Evolutionary conservation across 1,140 invertebrate genomes (phyloP), one percentile per base, ranked within the genome.

Genomic region (Rhyzopertha dominica): DNA sequence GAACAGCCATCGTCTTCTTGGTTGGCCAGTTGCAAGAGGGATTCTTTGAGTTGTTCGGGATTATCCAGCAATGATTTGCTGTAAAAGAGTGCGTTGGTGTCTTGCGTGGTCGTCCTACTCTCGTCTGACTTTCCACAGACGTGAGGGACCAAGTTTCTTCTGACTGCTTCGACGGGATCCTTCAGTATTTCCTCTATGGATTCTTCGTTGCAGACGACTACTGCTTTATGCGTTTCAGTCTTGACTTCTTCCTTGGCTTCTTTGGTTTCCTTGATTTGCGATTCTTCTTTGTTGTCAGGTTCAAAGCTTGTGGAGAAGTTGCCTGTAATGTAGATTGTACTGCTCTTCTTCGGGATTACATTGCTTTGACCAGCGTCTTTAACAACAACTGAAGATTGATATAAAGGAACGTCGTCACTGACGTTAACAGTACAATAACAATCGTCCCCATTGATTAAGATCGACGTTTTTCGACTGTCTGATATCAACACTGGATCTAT

Each of bases 381-480:
- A 17, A 81, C 78, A 22, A 80, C 77, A 24, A 82, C 80, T 1
- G 80, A 82, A 12, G 79, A 81, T 47, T 81, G 76, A 63, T 82
- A 81, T 24, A 80, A 66, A 8, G 78, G 76, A 9, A 74, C 73
- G 43, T 77, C 70, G 43, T 76, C 76, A 22, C 71, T 74, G 1
- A 78, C 75, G 54, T 79, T 80, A 59, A 80, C 74, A 3, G 75
- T 79, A 18, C 77, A 76, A 58, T 80, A 80, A 65, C 80, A 82
- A 63, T 81, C 76, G 52, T 85, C 81, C 4, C 81, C 80, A 55
- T 78, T 85, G 42, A 86, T 85, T 63, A 84, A 66, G 49, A 86
- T 85, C 4, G 83, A 87, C 3, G 83, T 86, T 66, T 81, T 80
- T 58, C 76, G 70, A 66, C 61, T 62, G n/a, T 68, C 64, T n/a